Percentiles rank a stretch among this genome's conserved stretches.
Evolutionary conservation across 2,113 vertebrate species (phyloP).

Genomic region (Nanorana parkeri): DNA sequence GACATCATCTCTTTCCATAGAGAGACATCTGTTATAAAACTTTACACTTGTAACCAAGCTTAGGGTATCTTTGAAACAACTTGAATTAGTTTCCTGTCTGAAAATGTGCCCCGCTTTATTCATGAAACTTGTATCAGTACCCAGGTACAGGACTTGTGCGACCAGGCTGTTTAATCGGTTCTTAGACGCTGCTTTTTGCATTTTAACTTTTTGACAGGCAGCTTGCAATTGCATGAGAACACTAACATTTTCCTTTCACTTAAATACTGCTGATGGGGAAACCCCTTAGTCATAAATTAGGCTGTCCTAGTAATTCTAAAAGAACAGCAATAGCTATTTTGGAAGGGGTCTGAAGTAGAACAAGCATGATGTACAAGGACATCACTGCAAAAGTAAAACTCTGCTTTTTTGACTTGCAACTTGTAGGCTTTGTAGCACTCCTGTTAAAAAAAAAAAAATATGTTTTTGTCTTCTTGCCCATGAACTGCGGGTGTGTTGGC

Average conservation of each 20-base stretch:
- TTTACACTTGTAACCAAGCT: not conserved
- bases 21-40: slow-evolving; percentile 31
- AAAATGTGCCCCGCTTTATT: not conserved
- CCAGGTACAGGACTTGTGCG: not conserved
- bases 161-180: not conserved
- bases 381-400: not conserved
- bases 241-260: slow-evolving; percentile 58
- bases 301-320: slow-evolving; percentile 66
- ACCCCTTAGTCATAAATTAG: slow-evolving; percentile 69
- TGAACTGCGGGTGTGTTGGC: slow-evolving; percentile 56
- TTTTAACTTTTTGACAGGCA: not conserved
- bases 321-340: slow-evolving; percentile 53
- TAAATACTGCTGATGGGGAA: slow-evolving; percentile 64
- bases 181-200: not conserved
- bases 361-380: not conserved
- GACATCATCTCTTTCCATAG: slow-evolving; percentile 47
- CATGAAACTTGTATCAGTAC: not conserved
- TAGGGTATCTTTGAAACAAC: not conserved
- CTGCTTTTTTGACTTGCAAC: slow-evolving; percentile 20
- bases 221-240: slow-evolving; percentile 62
- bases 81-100: slow-evolving; percentile 33
- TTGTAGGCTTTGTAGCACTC: slow-evolving; percentile 56
- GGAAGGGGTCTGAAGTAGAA: slow-evolving; percentile 57
- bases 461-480: slow-evolving; percentile 42
- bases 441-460: slow-evolving; percentile 59